Percentiles rank a stretch among this genome's conserved stretches.
Conservation (phyloP, 2,113 vertebrate species). For the Caretta caretta region DNA sequence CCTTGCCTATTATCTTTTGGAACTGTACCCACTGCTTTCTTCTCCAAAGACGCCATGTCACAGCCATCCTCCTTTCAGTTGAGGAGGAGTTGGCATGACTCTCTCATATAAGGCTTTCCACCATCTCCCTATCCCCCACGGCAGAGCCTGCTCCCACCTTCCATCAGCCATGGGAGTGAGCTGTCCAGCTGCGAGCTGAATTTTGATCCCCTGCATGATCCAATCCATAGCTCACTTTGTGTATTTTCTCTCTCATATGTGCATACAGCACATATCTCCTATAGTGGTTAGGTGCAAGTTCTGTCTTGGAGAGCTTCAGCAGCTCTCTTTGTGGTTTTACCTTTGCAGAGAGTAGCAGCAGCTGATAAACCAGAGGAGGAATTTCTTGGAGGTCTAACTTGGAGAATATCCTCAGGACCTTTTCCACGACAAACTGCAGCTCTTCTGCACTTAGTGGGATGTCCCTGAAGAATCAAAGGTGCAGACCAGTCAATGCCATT, state of each 20-base stretch:
- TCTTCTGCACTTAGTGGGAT: constrained; percentile 91
- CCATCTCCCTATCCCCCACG: neutral
- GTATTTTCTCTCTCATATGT: neutral
- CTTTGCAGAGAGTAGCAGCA: constrained; percentile 94
- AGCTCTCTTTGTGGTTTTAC: constrained; percentile 56
- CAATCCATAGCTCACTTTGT: neutral
- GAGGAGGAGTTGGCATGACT: neutral
- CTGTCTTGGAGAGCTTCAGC: neutral
- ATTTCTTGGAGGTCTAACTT: constrained; percentile 95
- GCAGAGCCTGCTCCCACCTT: neutral
- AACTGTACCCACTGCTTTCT: neutral
- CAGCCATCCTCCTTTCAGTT: neutral
- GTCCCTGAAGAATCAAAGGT: constrained; percentile 80
- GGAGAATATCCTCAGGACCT: constrained; percentile 89
- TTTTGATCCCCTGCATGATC: neutral
- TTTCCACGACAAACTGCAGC: constrained; percentile 90
- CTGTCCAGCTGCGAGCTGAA: neutral
- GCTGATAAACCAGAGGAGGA: constrained; percentile 95
- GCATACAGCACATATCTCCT: neutral
- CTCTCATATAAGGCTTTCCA: neutral
- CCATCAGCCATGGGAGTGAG: neutral
- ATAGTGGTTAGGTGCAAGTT: neutral
- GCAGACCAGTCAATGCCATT: neutral
- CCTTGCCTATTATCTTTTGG: neutral
- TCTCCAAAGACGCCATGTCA: constrained; percentile 2